Evolutionary conservation across 1,140 invertebrate genomes (phyloP).

Genomic region (Myzus persicae): DNA sequence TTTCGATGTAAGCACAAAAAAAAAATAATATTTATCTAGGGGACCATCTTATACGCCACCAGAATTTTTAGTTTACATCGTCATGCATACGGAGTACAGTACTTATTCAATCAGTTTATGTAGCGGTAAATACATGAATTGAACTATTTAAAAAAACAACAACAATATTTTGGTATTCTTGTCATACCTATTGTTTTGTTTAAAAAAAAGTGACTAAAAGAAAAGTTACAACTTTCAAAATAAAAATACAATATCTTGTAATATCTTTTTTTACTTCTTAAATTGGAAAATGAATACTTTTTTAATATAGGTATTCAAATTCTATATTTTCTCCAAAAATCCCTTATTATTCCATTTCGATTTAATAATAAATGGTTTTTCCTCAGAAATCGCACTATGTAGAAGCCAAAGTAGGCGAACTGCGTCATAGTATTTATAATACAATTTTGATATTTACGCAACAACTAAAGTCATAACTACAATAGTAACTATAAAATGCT

Average conservation of each 20-base stretch:
- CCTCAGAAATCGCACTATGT: not conserved
- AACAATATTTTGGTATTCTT: not conserved
- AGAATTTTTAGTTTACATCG: not conserved
- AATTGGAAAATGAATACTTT: not conserved
- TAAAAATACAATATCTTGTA: not conserved
- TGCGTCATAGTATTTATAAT: not conserved
- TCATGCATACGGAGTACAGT: not conserved
- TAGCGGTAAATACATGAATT: not conserved
- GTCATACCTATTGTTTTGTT: not conserved
- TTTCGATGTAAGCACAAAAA: not conserved
- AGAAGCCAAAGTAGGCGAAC: not conserved
- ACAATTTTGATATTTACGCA: not conserved
- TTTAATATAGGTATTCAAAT: not conserved
- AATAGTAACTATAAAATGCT: too few relatives aligned
- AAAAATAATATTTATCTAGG: not conserved
- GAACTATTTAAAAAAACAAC: not conserved
- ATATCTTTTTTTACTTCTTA: not conserved
- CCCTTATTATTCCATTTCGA: not conserved
- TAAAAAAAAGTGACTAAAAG: not conserved
- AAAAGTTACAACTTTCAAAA: not conserved
- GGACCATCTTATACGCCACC: not conserved
- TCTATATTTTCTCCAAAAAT: not conserved
- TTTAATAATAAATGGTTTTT: not conserved
- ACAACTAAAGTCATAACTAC: too few relatives aligned
- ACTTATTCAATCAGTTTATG: not conserved